Conservation (phyloP, 2,888 invertebrate genomes). For the Liopterus haemorrhoidalis region DNA sequence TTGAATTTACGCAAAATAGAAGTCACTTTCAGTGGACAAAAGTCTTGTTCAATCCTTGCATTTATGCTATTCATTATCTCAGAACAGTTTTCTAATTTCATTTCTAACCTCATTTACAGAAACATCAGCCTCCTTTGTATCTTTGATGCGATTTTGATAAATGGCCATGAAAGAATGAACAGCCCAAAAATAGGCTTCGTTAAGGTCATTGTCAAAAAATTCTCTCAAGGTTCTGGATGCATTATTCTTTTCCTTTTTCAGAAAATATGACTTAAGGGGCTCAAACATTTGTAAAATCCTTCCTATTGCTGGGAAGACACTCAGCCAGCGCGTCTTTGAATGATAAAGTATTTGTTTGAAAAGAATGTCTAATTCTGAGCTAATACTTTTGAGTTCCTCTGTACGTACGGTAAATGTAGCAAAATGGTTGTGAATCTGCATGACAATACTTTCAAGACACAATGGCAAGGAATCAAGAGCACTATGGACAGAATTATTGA, state of each 20-base stretch:
- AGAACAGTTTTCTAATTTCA: too few relatives aligned
- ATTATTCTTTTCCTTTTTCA: slow-evolving; percentile 17
- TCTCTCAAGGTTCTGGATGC: slow-evolving; percentile 14
- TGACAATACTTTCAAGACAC: slow-evolving; percentile 10
- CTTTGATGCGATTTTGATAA: too few relatives aligned
- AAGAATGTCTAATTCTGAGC: slow-evolving; percentile 5
- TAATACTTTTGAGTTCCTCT: neutral
- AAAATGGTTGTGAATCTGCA: slow-evolving; percentile 16
- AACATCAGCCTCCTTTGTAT: too few relatives aligned
- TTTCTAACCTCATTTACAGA: too few relatives aligned
- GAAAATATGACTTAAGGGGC: slow-evolving; percentile 15
- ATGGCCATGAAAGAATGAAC: too few relatives aligned
- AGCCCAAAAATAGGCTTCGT: slow-evolving; percentile 15
- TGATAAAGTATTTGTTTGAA: slow-evolving; percentile 12
- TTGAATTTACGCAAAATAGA: slow-evolving; percentile 24
- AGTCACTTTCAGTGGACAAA: slow-evolving; percentile 21
- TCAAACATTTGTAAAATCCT: slow-evolving; percentile 19
- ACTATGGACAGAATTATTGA: slow-evolving; percentile 14
- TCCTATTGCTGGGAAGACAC: slow-evolving; percentile 11
- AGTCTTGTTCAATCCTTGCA: slow-evolving; percentile 23
- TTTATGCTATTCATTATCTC: slow-evolving; percentile 24
- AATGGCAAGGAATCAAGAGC: slow-evolving; percentile 12
- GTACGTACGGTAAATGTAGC: slow-evolving; percentile 6
- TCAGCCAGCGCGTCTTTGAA: slow-evolving; percentile 10
- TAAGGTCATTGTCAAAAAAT: slow-evolving; percentile 14